Percentiles rank a stretch among this genome's conserved stretches.
phyloP scores from a whole-genome alignment of 1,140 invertebrate species.

The Aricia agestis region DNA sequence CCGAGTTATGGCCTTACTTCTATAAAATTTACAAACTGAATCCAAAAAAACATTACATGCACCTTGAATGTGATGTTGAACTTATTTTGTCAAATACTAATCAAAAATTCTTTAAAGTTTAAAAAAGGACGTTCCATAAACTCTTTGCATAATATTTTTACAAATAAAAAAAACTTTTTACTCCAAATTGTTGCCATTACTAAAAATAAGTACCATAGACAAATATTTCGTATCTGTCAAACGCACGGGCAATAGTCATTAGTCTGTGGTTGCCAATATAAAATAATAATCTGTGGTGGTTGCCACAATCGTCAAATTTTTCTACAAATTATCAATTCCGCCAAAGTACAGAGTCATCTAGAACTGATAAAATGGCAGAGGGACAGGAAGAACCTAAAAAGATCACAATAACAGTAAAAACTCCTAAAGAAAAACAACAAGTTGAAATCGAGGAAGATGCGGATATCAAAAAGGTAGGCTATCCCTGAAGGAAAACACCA shows the following conservation, averaged over 20 bases:
- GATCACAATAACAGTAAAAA: constrained; percentile 95
- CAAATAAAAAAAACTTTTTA: no score
- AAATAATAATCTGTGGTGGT: constrained; percentile 36
- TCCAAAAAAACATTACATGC: no score
- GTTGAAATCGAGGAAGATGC: constrained; percentile 91
- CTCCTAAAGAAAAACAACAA: constrained; percentile 95
- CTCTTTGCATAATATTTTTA: no score
- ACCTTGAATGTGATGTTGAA: no score
- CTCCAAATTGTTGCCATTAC: neutral
- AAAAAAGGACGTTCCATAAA: no score
- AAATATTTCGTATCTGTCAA: neutral
- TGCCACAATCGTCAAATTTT: constrained; percentile 65
- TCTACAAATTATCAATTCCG: constrained; percentile 65
- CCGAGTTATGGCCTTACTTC: no score
- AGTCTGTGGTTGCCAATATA: constrained; percentile 1
- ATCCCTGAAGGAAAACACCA: constrained; percentile 39
- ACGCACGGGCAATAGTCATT: neutral
- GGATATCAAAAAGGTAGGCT: constrained; percentile 92
- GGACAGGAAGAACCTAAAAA: constrained; percentile 78
- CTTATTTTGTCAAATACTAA: no score
- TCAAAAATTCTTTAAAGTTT: no score
- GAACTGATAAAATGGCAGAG: constrained; percentile 79
- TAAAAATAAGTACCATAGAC: neutral
- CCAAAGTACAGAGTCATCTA: constrained; percentile 75
- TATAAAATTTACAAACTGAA: no score